Conservation (phyloP, 2,797 vertebrate genomes). For the Pygocentrus nattereri region DNA sequence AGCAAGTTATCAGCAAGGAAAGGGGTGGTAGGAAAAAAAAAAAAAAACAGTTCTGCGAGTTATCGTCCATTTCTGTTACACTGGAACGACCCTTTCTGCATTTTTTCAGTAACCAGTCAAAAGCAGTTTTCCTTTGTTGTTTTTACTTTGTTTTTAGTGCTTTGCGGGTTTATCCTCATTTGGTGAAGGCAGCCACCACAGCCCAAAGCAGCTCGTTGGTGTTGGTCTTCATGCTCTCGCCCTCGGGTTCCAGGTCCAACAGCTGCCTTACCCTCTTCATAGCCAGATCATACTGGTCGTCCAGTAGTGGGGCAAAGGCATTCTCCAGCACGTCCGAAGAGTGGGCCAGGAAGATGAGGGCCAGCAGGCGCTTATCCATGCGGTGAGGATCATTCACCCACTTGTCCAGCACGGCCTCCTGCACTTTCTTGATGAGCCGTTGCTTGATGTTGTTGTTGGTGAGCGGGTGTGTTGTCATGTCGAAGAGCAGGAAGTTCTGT, state of each 20-base stretch:
- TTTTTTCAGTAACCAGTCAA: constrained; percentile 43
- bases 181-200: constrained; percentile 95
- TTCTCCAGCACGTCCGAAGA: constrained; percentile 97
- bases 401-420: constrained; percentile 93
- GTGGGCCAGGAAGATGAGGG: constrained; percentile 94
- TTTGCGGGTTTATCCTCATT: constrained; percentile 76
- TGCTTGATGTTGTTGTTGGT: constrained; percentile 97
- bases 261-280: constrained; percentile 95
- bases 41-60: constrained; percentile 31
- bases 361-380: constrained; percentile 95
- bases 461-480: constrained; percentile 96
- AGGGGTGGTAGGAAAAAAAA: constrained; percentile 36
- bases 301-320: constrained; percentile 92
- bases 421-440: constrained; percentile 95
- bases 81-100: constrained; percentile 33
- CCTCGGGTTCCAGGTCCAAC: constrained; percentile 93
- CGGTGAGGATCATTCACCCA: constrained; percentile 96
- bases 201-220: constrained; percentile 94
- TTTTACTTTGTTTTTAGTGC: constrained; percentile 37
- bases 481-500: constrained; percentile 97
- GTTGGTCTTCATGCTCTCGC: constrained; percentile 90
- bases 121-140: not conserved
- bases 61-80: constrained; percentile 51
- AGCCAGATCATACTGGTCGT: constrained; percentile 95
- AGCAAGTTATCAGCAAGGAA: constrained; percentile 58